These are phyloP conservation scores for Drosophila mojavensis DNA, from an alignment of 1,140 invertebrate genomes.

Conservation along the genomic window DNA sequence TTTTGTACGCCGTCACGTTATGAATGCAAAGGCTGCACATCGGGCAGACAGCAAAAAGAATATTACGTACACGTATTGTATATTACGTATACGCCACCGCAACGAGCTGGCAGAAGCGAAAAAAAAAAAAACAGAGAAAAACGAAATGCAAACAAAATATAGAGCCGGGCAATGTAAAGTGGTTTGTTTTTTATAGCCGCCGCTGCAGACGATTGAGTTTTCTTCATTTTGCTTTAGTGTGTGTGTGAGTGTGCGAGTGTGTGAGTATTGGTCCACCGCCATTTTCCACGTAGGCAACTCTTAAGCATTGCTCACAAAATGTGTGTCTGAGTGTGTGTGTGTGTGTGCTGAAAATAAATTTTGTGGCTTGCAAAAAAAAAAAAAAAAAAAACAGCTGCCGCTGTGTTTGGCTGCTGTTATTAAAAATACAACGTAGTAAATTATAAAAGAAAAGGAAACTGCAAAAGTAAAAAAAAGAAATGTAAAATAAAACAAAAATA, in stretches of 20 bases:
- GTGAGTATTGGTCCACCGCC: constrained; percentile 36
- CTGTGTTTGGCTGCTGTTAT: constrained; percentile 39
- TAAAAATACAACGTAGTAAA: constrained; percentile 65
- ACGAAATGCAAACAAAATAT: constrained; percentile 9
- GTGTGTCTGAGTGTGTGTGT: constrained; percentile 12
- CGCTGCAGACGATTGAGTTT: constrained; percentile 61
- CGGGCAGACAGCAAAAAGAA: constrained; percentile 50
- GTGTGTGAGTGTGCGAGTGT: background rate
- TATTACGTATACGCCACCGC: constrained; percentile 55
- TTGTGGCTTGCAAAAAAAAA: constrained; percentile 18
- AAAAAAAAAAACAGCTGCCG: constrained; percentile 17
- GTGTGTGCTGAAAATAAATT: constrained; percentile 40
- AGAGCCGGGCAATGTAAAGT: constrained; percentile 46
- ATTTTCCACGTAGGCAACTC: constrained; percentile 58
- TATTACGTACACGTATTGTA: constrained; percentile 50
- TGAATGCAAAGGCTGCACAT: constrained; percentile 57
- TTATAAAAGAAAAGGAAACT: constrained; percentile 48
- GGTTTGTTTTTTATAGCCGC: constrained; percentile 37
- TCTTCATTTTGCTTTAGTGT: constrained; percentile 48
- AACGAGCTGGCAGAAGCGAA: constrained; percentile 5
- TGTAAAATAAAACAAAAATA: constrained; percentile 27
- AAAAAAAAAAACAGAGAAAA: too few species aligned
- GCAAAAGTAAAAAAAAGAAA: background rate
- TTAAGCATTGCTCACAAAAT: constrained; percentile 43
- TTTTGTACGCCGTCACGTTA: constrained; percentile 31